Base-by-base conservation (phyloP, 1,140 invertebrate genomes). In the Heliconius himera region DNA sequence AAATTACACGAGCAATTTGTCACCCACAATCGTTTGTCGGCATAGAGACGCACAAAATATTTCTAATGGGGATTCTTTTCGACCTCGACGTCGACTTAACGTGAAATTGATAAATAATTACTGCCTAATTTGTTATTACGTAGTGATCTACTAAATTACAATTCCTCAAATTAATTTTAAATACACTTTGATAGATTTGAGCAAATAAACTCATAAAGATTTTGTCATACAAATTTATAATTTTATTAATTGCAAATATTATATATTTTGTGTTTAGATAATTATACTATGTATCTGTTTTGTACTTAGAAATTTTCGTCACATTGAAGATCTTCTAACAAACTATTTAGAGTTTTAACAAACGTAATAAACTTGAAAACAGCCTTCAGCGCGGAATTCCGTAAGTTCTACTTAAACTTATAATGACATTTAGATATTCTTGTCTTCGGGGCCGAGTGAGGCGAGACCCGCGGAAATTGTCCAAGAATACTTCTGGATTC, bases 351-450 rank as follows among this genome's bases (percentile, higher is more conserved):
- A 82, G 74, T 80, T 78, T 80, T 80, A 83, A 83, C 76, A 84
- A 90, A 83, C 80, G 81, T 82, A 81, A 88, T 87, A 88, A 90
- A 87, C 81, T 86, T 86, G 84, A 79, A 88, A 91, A 89, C 86
- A 84, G 87, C 88, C 87, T 77, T 82, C 83, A 81, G 87, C 86
- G 73, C 85, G 84, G 86, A 88, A 89, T 86, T 87, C 86, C 83
- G 75, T 77, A 86, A 82, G 85, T 85, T 86, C 84, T 88, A 86
- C 87, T 91, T 87, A 86, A 93, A 94, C 88, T 93, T 91, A 92
- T 94, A 94, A 94, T 93, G 91, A 93, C 90, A 92, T 94, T 94
- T 94, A 90, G 91, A 94, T 93, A 90, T 92, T 88, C 90, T 87
- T 91, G 91, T 91, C 90, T 92, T 83, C 85, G 83, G 85, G 84